Conservation (phyloP, 1,140 invertebrate genomes). For the Belonocnema kinseyi region DNA sequence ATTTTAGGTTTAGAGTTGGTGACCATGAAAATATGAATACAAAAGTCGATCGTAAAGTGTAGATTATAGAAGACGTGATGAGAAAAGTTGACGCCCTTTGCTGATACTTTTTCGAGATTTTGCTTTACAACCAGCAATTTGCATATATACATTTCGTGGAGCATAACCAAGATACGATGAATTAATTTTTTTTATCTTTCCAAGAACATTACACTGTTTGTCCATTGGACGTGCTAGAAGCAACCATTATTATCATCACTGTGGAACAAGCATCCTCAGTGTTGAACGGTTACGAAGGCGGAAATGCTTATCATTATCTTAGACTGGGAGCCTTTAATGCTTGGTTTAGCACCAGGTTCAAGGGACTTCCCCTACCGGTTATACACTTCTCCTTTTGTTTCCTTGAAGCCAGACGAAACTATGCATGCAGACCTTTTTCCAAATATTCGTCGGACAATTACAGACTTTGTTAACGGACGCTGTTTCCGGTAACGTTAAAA, state of each 20-base stretch:
- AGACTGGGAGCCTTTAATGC: constrained; percentile 50
- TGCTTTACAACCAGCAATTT: background rate
- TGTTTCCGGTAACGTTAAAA: constrained; percentile 7
- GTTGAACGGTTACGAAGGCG: constrained; percentile 49
- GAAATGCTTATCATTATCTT: constrained; percentile 58
- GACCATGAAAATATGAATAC: constrained; percentile 4
- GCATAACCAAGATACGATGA: background rate
- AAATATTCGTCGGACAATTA: constrained; percentile 44
- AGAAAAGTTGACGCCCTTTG: background rate
- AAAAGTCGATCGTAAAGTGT: background rate
- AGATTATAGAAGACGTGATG: background rate
- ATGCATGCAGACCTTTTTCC: constrained; percentile 47
- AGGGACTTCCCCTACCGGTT: constrained; percentile 51
- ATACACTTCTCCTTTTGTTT: constrained; percentile 51
- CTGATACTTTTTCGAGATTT: background rate
- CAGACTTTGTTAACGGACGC: background rate
- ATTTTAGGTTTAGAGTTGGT: background rate
- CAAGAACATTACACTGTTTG: constrained; percentile 20
- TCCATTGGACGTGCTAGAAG: constrained; percentile 13
- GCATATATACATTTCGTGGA: background rate
- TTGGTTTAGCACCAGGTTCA: constrained; percentile 62
- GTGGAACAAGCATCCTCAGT: constrained; percentile 17
- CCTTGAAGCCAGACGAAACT: constrained; percentile 44
- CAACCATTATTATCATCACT: background rate
- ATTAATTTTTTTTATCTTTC: constrained; percentile 19